phyloP scores from a whole-genome alignment of 2,113 vertebrate species.

The Ctenomys sociabilis region DNA sequence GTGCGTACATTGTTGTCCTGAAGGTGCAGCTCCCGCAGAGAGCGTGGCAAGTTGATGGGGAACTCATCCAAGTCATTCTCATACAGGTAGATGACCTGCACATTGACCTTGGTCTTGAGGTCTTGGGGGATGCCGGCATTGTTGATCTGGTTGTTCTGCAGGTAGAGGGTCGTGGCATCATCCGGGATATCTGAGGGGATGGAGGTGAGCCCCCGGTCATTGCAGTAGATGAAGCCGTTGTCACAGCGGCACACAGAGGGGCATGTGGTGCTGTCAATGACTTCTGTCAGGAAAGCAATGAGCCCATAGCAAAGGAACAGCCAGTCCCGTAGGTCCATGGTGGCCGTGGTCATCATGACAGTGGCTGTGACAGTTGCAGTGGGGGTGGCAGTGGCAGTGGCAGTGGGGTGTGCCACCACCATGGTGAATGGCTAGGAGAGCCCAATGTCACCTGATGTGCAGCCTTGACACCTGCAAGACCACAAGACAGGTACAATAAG shows the following conservation, averaged over 20 bases:
- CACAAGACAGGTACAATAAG: constrained; percentile 44
- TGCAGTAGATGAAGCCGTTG: constrained; percentile 96
- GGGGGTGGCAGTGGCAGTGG: constrained; percentile 53
- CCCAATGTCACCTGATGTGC: neutral
- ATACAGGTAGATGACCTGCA: constrained; percentile 95
- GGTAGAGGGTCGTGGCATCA: constrained; percentile 93
- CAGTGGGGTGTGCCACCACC: constrained; percentile 68
- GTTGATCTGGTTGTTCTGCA: constrained; percentile 97
- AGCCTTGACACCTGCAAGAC: constrained; percentile 72
- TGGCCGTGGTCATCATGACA: constrained; percentile 86
- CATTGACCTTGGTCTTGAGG: constrained; percentile 87
- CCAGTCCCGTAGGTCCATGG: constrained; percentile 87
- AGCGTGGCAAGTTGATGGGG: constrained; percentile 91
- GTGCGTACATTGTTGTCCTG: constrained; percentile 97
- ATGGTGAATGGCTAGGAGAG: constrained; percentile 56
- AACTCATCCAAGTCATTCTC: constrained; percentile 95
- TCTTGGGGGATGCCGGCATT: constrained; percentile 93
- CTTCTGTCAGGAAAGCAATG: constrained; percentile 88
- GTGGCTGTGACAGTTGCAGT: constrained; percentile 74
- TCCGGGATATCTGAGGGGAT: constrained; percentile 92
- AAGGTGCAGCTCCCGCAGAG: constrained; percentile 94
- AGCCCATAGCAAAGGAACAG: constrained; percentile 89
- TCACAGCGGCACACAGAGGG: constrained; percentile 94
- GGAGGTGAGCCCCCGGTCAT: constrained; percentile 94
- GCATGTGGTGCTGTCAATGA: constrained; percentile 88